A percentile compares a stretch with the other conserved stretches of the same genome.
phyloP scores from a whole-genome alignment of 1,140 invertebrate genomes.

The Tenebrio molitor region DNA sequence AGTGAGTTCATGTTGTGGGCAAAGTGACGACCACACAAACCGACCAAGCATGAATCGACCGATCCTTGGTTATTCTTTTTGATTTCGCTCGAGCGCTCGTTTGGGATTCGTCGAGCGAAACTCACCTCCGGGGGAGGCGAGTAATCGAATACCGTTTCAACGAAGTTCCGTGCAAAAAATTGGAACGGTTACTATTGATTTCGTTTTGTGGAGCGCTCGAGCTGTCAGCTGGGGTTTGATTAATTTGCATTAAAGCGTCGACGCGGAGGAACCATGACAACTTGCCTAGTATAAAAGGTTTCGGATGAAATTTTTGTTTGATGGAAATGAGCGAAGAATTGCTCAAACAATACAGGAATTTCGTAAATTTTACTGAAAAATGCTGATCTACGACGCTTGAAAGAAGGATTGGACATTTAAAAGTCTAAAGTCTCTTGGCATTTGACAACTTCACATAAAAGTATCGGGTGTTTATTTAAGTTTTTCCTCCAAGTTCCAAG shows the following conservation, averaged over 20 bases:
- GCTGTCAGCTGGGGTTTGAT: constrained; percentile 11
- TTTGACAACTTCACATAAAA: too few species aligned
- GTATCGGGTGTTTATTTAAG: too few species aligned
- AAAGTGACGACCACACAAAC: neutral
- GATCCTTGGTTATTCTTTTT: neutral
- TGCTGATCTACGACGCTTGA: too few species aligned
- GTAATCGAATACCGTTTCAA: constrained; percentile 1
- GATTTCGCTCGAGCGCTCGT: neutral
- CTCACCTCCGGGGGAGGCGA: neutral
- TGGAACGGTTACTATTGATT: constrained; percentile 13
- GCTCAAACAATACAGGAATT: too few species aligned
- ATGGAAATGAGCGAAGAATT: too few species aligned
- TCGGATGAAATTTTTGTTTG: too few species aligned
- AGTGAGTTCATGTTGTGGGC: neutral
- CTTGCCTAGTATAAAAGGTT: too few species aligned
- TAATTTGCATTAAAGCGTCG: constrained; percentile 2
- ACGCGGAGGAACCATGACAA: neutral
- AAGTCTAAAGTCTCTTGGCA: too few species aligned
- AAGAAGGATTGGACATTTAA: too few species aligned
- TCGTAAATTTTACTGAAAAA: too few species aligned
- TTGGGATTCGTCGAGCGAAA: constrained; percentile 6
- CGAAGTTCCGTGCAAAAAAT: constrained; percentile 9
- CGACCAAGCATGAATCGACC: neutral
- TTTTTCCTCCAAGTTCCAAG: too few species aligned
- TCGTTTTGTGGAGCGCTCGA: constrained; percentile 3